Base-by-base conservation (phyloP, 2,797 vertebrate species). In the Toxotes lorentzi region DNA sequence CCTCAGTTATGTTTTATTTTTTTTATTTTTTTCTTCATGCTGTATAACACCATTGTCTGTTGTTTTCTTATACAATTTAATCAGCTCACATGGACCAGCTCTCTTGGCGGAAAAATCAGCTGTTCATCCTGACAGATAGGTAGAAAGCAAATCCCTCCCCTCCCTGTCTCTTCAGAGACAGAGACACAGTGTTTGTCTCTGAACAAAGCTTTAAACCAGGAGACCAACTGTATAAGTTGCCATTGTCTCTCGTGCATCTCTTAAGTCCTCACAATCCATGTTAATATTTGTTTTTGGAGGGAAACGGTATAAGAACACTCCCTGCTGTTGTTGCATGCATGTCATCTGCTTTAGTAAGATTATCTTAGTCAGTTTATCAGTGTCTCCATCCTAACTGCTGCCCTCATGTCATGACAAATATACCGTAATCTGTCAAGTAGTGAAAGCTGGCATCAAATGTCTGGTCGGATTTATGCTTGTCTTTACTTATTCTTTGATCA, bases 151-250 rank as follows among this genome's bases (percentile, higher is more conserved):
- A 70, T 54, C 63, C 32, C 27, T 53, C 59, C 23, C 58, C 41
- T 69, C 6, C 19, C 34, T 58, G 59, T 65, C 66, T 32, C 17
- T 38, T 51, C 54, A 27, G 27, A 27, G 27, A 27, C 54, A 27
- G 27, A 27, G 27, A 27, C 27, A 27, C 53, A 51, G 32, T 68
- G 34, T 50, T 78, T 12, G 38, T 70, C 12, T 58, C 24, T 45
- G n/a, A 45, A 60, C 32, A 81, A 47, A 78, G 77, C 48, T 63
- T 51, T n/a, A 24, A 17, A 60, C 21, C 71, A 63, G 27, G 27
- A 16, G 8, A 45, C 27, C 48, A 72, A 30, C 61, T 69, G 27
- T 63, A 69, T 32, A 57, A 61, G 35, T 45, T 19, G 19, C 40
- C 51, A 11, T 67, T 54, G 5, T 43, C 50, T 47, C 45, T 62